Base-by-base conservation (phyloP, 2,888 invertebrate genomes). In the Trissolcus japonicus region DNA sequence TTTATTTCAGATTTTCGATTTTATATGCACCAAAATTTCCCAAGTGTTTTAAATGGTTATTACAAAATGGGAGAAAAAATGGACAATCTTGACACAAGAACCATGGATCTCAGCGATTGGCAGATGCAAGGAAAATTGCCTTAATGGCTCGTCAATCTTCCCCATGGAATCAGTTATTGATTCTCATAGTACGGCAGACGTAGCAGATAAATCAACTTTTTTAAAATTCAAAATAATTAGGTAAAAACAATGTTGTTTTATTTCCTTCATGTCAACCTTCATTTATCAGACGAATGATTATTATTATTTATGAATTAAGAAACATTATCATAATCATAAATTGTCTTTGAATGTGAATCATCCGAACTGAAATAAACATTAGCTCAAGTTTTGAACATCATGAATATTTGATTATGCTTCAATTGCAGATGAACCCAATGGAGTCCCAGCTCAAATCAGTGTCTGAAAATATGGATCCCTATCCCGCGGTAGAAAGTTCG, bases 1-100 rank as follows among this genome's bases (percentile, higher is more conserved):
- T 51, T 51, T 2, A 14, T 51, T 56, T 40, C 90, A 95, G 95
- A 93, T 89, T 94, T 93, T 84, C 93, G 95, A 78, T 90, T 92
- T 82, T 93, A 93, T 85, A 91, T 94, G 88, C 90, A 91, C 88
- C 90, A 93, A 67, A 93, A 94, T 79, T 93, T 90, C 86, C 94
- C 94, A 60, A 91, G 89, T 83, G 85, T 93, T 40, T 89, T 95
- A 78, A 92, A 95, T 80, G 90, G 91, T 57, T 95, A 93, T 88
- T 95, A 95, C 87, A 89, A 89, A 81, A 82, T 94, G 29, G 94
- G 94, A 66, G 95, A 95, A 89, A 66, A 40, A 59, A 7, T 84
- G 87, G 68, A 90, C 89, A 6, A 69, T 72, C 75, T 90, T 85
- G 71, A 83, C 79, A 60, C 89, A 25, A 89, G 94, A 79, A 86